Evolutionary conservation across 2,888 invertebrate genomes (phyloP).

Genomic region (Mellilla xanthometata): DNA sequence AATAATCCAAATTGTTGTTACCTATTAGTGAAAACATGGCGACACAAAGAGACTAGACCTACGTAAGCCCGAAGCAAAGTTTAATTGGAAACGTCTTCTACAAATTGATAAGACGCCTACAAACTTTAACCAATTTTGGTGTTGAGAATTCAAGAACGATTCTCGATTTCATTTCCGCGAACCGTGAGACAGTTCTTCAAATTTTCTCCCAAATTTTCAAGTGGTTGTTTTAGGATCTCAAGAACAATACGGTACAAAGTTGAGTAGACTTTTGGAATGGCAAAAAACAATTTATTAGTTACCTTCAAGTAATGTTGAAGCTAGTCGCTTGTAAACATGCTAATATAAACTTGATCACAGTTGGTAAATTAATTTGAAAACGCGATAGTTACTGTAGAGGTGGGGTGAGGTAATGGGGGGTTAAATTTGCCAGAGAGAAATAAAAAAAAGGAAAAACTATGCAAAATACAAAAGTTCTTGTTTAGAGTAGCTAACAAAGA

Average conservation of each 20-base stretch:
- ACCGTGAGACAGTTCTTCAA: slow-evolving; percentile 42
- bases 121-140: slow-evolving; percentile 66
- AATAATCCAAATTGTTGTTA: no score
- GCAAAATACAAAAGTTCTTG: no score
- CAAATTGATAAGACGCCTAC: slow-evolving; percentile 63
- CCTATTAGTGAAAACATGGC: not conserved
- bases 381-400: no score
- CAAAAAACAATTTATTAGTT: slow-evolving; percentile 6
- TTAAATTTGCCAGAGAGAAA: no score
- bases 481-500: no score
- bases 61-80: slow-evolving; percentile 50
- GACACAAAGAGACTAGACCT: slow-evolving; percentile 4
- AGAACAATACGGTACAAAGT: slow-evolving; percentile 25
- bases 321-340: not conserved
- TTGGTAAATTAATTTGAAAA: no score
- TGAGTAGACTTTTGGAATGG: slow-evolving; percentile 10
- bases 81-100: slow-evolving; percentile 75
- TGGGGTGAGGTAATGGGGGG: no score
- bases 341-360: no score
- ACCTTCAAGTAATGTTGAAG: not conserved
- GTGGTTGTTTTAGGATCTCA: slow-evolving; percentile 16
- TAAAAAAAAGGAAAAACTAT: no score
- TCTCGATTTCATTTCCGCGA: slow-evolving; percentile 49
- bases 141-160: slow-evolving; percentile 50
- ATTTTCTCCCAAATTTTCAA: slow-evolving; percentile 36